A percentile compares a stretch with the other conserved stretches of the same genome.
Evolutionary conservation across 53 echinoderm and acorn worm genomes (phyloP).

Genomic region (Zoroaster sp.): DNA sequence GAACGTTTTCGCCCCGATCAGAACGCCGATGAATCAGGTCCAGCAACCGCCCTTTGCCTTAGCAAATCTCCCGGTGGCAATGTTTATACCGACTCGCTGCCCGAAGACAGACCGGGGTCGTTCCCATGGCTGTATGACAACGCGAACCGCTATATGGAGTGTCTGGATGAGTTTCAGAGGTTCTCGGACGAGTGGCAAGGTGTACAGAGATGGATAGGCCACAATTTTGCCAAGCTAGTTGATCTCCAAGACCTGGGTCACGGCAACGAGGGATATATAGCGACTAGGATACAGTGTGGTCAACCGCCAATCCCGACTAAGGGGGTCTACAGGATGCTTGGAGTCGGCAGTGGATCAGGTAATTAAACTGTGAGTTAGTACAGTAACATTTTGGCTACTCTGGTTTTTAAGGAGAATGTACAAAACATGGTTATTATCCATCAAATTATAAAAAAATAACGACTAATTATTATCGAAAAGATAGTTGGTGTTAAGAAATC

Average conservation of each 20-base stretch:
- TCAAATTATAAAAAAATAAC: too few species aligned
- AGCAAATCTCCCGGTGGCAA: not conserved
- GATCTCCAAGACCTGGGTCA: not conserved
- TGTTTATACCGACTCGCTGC: too few species aligned
- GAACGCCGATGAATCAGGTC: not conserved
- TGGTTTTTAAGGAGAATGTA: too few species aligned
- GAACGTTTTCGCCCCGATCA: not conserved
- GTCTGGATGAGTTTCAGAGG: slow-evolving; percentile 32
- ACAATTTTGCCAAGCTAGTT: not conserved
- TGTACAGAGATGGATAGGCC: slow-evolving; percentile 11
- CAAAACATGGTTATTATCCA: too few species aligned
- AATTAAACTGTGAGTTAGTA: too few species aligned
- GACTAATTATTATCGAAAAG: too few species aligned
- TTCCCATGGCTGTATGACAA: slow-evolving; percentile 48
- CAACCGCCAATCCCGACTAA: not conserved
- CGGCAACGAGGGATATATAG: not conserved
- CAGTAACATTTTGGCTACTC: too few species aligned
- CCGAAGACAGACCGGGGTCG: not conserved
- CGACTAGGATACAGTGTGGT: not conserved
- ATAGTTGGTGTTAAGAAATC: too few species aligned
- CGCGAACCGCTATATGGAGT: slow-evolving; percentile 21
- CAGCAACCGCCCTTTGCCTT: not conserved
- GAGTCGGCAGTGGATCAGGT: slow-evolving; percentile 46
- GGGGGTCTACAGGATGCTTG: slow-evolving; percentile 19
- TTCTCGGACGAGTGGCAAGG: slow-evolving; percentile 46